Conservation (phyloP, 1,140 invertebrate genomes). For the Camponotus vicinus region DNA sequence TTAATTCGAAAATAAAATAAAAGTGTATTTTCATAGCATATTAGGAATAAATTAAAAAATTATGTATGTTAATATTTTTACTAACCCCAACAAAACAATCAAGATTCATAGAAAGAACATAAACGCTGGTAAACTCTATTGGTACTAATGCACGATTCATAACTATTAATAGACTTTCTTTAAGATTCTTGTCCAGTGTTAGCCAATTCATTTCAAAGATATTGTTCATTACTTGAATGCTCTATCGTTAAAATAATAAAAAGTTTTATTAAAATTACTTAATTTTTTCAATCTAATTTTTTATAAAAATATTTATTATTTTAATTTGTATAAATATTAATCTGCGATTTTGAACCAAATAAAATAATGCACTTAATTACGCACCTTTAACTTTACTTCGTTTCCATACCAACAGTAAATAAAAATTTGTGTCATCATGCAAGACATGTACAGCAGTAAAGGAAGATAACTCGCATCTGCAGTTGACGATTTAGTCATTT, state of each 20-base stretch:
- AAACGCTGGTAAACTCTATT: slow-evolving; percentile 58
- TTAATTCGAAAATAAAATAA: not conserved
- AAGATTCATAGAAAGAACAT: slow-evolving; percentile 59
- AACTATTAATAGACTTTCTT: slow-evolving; percentile 48
- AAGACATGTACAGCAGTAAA: slow-evolving; percentile 62
- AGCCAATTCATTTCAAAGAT: slow-evolving; percentile 60
- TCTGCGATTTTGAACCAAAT: too few relatives aligned
- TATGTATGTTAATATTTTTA: not conserved
- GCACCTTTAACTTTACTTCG: slow-evolving; percentile 81
- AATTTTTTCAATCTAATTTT: not conserved
- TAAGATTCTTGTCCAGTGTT: not conserved
- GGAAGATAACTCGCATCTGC: slow-evolving; percentile 78
- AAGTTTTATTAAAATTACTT: not conserved
- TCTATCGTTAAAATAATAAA: slow-evolving; percentile 29
- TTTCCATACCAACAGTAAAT: slow-evolving; percentile 88
- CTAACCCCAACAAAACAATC: slow-evolving; percentile 60
- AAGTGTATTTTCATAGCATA: not conserved
- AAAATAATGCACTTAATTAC: not conserved
- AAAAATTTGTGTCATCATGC: slow-evolving; percentile 80
- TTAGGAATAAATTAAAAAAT: not conserved
- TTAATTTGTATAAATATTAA: too few relatives aligned
- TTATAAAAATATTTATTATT: too few relatives aligned
- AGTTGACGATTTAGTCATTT: slow-evolving; percentile 74
- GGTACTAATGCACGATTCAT: slow-evolving; percentile 58
- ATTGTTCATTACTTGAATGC: slow-evolving; percentile 10